phyloP scores from a whole-genome alignment of 2,888 invertebrate species.

The Zhuqinia jingwanae region DNA sequence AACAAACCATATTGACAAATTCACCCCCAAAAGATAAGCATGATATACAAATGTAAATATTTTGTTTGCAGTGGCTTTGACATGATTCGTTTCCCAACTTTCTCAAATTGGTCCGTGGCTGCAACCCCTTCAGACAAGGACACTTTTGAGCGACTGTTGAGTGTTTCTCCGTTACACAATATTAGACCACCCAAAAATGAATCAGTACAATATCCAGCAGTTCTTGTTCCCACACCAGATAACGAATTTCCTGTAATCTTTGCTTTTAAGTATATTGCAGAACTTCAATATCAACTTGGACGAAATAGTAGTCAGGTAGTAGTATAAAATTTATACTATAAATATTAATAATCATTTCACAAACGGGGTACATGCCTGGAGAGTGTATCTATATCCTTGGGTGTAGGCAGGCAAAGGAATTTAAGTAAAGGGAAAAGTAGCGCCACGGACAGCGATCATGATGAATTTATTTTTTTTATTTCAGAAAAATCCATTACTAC shows the following conservation, averaged over 20 bases:
- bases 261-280: constrained; percentile 96
- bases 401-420: too few species aligned
- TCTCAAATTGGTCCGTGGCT: constrained; percentile 71
- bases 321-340: neutral
- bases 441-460: too few species aligned
- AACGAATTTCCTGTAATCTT: constrained; percentile 95
- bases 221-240: constrained; percentile 70
- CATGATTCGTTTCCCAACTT: constrained; percentile 75
- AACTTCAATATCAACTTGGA: constrained; percentile 90
- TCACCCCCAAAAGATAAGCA: too few species aligned
- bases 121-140: constrained; percentile 63
- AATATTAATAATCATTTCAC: too few species aligned
- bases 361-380: too few species aligned
- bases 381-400: too few species aligned
- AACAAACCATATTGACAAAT: too few species aligned
- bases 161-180: constrained; percentile 74
- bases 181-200: constrained; percentile 66
- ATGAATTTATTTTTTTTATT: too few species aligned
- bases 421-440: too few species aligned
- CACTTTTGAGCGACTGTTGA: constrained; percentile 65
- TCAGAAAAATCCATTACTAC: constrained; percentile 71
- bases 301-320: constrained; percentile 83
- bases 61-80: constrained; percentile 74
- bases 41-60: too few species aligned
- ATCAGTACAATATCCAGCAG: constrained; percentile 70